Evolutionary conservation across 2,888 invertebrate species (phyloP).

Genomic region (Cephus sareptanus): DNA sequence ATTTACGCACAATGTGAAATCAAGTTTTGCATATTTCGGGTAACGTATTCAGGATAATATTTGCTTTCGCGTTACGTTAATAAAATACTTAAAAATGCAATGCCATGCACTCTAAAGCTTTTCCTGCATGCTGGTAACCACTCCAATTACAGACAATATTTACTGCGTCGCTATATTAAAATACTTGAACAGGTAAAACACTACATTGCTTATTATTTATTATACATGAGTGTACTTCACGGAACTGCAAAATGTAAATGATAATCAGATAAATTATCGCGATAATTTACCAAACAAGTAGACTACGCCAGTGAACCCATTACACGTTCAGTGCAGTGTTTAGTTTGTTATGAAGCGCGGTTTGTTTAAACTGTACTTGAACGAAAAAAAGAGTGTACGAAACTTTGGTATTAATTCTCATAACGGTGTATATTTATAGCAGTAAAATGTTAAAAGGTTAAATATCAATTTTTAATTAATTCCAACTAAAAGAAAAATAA

Average conservation of each 20-base stretch:
- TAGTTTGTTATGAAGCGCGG: not conserved
- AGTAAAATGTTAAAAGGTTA: not conserved
- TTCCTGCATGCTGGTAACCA: not conserved
- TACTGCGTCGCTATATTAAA: not conserved
- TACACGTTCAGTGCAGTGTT: not conserved
- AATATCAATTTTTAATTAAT: not conserved
- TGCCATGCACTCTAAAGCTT: not conserved
- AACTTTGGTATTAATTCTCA: not conserved
- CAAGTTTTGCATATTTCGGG: not conserved
- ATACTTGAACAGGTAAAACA: not conserved
- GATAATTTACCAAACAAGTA: not conserved
- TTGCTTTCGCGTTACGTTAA: not conserved
- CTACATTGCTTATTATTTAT: not conserved
- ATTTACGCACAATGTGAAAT: not conserved
- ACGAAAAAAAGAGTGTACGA: not conserved
- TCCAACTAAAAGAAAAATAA: not conserved
- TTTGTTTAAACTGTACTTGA: not conserved
- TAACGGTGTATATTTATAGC: not conserved
- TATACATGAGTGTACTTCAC: not conserved
- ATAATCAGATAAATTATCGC: not conserved
- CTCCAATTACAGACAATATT: not conserved
- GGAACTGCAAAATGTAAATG: not conserved
- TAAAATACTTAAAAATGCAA: not conserved
- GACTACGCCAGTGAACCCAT: not conserved
- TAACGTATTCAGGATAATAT: not conserved